These are phyloP conservation scores for Hemiprocne comata DNA, from an alignment of 2,113 vertebrate genomes.

Conservation along the genomic window DNA sequence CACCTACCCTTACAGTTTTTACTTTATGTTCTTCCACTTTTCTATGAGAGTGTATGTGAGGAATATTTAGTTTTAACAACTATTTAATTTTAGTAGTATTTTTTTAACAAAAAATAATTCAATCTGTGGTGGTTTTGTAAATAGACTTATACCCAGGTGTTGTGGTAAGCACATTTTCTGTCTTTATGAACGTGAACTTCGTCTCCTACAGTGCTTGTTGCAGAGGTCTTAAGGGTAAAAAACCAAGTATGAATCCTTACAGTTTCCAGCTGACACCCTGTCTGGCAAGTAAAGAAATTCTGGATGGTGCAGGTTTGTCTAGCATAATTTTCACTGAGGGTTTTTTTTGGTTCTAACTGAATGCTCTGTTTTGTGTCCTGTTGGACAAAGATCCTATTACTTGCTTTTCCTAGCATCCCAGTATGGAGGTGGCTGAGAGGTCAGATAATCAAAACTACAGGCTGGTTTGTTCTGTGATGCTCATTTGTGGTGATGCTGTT, in stretches of 20 bases:
- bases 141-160: neutral
- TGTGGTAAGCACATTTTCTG: neutral
- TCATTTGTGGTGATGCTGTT: fast-evolving
- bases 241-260: neutral
- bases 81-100: neutral
- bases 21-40: neutral
- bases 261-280: neutral
- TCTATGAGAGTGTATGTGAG: neutral
- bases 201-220: neutral
- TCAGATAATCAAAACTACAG: neutral
- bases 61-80: neutral
- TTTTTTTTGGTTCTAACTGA: neutral
- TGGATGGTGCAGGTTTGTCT: neutral
- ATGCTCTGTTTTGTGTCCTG: neutral
- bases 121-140: fast-evolving
- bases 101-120: neutral
- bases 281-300: neutral
- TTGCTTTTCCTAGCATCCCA: neutral
- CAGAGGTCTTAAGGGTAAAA: neutral
- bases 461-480: neutral
- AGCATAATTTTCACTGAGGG: neutral
- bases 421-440: neutral
- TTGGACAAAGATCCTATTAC: neutral
- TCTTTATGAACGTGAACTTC: neutral
- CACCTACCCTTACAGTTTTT: neutral